phyloP scores from a whole-genome alignment of 2,797 vertebrate genomes.

The Tenualosa thibaudeaui region DNA sequence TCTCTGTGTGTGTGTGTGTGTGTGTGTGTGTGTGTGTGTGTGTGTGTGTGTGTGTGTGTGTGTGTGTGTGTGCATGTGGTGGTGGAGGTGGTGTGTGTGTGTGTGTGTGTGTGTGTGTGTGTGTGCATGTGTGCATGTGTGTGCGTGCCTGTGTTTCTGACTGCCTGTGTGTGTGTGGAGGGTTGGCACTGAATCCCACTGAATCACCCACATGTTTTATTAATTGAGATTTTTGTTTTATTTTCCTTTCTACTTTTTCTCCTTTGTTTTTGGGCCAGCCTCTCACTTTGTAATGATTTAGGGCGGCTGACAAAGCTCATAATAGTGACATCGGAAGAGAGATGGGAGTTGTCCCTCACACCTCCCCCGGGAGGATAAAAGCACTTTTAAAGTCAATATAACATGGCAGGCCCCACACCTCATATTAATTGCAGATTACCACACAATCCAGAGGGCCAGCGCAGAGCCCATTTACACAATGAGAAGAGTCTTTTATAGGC shows the following conservation, averaged over 20 bases:
- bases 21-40: not conserved
- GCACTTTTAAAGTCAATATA: constrained; percentile 27
- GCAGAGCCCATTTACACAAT: constrained; percentile 37
- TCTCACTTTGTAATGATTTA: constrained; percentile 13
- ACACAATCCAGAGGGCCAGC: constrained; percentile 27
- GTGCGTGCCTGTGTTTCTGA: too few relatives aligned
- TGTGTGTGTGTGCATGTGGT: not conserved
- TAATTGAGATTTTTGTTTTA: not conserved
- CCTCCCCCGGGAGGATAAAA: constrained; percentile 29
- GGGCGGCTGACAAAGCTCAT: not conserved
- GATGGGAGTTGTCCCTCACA: not conserved
- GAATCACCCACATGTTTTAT: not conserved
- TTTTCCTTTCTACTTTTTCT: not conserved
- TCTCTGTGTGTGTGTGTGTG: not conserved
- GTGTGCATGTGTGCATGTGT: too few relatives aligned
- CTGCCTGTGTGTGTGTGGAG: not conserved
- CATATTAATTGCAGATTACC: constrained; percentile 47
- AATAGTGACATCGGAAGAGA: not conserved
- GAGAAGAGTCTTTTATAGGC: constrained; percentile 37
- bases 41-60: not conserved
- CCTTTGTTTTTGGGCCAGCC: not conserved
- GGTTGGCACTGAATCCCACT: not conserved
- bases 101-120: not conserved
- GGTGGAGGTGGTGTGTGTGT: not conserved
- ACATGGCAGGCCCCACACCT: constrained; percentile 35